phyloP scores from a whole-genome alignment of 2,888 invertebrate genomes.

The Pandemis cinnamomeana region DNA sequence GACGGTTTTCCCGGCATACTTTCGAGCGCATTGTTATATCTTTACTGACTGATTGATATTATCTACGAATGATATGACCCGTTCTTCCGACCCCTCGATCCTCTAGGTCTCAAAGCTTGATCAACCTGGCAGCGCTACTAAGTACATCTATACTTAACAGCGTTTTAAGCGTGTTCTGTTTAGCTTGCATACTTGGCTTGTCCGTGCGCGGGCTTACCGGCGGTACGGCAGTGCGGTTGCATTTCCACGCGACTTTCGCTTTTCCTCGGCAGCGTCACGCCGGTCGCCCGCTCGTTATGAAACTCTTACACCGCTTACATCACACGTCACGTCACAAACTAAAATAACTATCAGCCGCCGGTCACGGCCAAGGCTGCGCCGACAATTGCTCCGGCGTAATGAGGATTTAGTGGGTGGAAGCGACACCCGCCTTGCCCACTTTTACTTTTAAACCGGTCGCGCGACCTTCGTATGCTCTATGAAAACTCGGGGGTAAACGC shows the following conservation, averaged over 20 bases:
- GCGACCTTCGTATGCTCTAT: constrained; percentile 67
- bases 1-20: too few relatives aligned
- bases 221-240: constrained; percentile 49
- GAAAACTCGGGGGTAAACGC: constrained; percentile 46
- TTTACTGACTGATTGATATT: too few relatives aligned
- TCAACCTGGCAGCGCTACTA: too few relatives aligned
- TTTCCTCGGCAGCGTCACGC: constrained; percentile 66
- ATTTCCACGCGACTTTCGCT: constrained; percentile 79
- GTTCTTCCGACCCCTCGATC: too few relatives aligned
- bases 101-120: too few relatives aligned
- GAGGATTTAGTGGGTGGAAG: constrained; percentile 83
- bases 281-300: constrained; percentile 70
- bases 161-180: too few relatives aligned
- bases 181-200: not conserved
- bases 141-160: too few relatives aligned
- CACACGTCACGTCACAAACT: constrained; percentile 79
- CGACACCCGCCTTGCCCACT: constrained; percentile 64
- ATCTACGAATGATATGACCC: too few relatives aligned
- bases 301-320: constrained; percentile 67
- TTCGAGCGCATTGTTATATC: too few relatives aligned
- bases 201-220: constrained; percentile 12
- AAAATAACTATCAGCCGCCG: constrained; percentile 78
- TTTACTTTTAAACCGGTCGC: constrained; percentile 82
- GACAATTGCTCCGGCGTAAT: constrained; percentile 79
- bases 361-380: constrained; percentile 83